Base-by-base conservation (phyloP, 2,888 invertebrate genomes). In the Plemyria rubiginata region DNA sequence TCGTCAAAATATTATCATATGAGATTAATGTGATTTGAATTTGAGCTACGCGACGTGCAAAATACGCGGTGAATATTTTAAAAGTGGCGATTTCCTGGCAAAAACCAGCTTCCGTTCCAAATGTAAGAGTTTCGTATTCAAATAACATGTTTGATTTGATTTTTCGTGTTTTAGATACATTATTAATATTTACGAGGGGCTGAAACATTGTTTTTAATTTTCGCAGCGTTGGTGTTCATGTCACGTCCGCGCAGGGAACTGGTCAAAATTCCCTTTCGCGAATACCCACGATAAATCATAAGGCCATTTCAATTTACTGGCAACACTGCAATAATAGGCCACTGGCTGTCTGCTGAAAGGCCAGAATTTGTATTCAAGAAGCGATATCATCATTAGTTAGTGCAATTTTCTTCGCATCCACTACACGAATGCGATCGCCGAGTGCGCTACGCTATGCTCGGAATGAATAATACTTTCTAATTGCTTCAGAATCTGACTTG, bases 351-450 rank as follows among this genome's bases (percentile, higher is more conserved):
- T 82, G 82, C 85, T 88, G 88, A 87, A 91, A 91, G 87, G 85
- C 85, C 84, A 84, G 80, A 87, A 90, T 92, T 89, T 85, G 87
- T 91, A 92, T 92, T 92, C 92, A 86, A 85, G 85, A 78, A 82
- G 79, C 88, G 91, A 88, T 88, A 88, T 84, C 79, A 86, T 89
- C 90, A 90, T 91, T 91, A 90, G 89, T 88, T 86, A 84, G 86
- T 82, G 87, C 88, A 90, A 90, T 91, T 90, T 92, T 89, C 88
- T 85, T 88, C 84, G 81, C 84, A 89, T 89, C 82, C 81, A 81
- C 79, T 82, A 84, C 84, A 84, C 81, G 84, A 85, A 84, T 82
- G 76, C 79, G 82, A 85, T 85, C 82, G 77, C 81, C 74, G 79
- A 75, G 73, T 63, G 56, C 60, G 54, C 54, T 79, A 76, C 77